Percentiles rank a stretch among this genome's conserved stretches.
Conservation (phyloP, 2,797 vertebrate genomes). For the Pterois miles region DNA sequence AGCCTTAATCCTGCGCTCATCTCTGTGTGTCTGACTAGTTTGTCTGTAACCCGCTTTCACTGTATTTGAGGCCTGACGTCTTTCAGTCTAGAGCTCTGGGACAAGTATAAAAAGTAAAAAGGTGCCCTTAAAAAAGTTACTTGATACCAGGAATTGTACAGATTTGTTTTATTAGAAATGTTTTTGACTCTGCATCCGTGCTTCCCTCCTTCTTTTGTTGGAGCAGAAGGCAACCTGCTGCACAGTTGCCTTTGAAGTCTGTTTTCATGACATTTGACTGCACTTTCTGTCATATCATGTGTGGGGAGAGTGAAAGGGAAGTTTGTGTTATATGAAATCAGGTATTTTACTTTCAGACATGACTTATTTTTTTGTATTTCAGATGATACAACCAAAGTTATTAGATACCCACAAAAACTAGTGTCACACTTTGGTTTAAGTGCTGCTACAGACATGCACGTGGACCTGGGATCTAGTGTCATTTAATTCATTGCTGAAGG, state of each 20-base stretch:
- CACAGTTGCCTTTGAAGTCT: conserved; percentile 50
- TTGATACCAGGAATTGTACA: conserved; percentile 7
- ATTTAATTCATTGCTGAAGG: not conserved
- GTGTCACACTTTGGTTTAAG: not conserved
- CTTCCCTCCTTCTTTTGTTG: conserved; percentile 15
- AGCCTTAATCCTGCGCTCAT: conserved; percentile 34
- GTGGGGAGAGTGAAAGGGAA: not conserved
- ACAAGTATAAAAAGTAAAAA: conserved; percentile 29
- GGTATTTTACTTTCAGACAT: not conserved
- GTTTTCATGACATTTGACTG: conserved; percentile 53
- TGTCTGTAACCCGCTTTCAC: conserved; percentile 69
- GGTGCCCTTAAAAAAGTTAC: conserved; percentile 34
- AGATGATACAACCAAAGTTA: not conserved
- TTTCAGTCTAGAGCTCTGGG: conserved; percentile 38
- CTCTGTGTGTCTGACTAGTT: conserved; percentile 43
- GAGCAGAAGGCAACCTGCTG: conserved; percentile 50
- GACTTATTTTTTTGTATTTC: not conserved
- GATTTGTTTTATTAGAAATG: conserved; percentile 13
- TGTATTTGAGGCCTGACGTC: conserved; percentile 39
- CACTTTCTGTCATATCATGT: conserved; percentile 28
- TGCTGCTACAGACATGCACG: not conserved
- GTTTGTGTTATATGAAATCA: conserved; percentile 3
- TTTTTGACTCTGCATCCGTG: conserved; percentile 15
- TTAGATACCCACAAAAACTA: not conserved
- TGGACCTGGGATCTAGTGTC: not conserved